Evolutionary conservation across 1,140 invertebrate species (phyloP), one percentile per base, ranked within the genome.

Genomic region (Drosophila biarmipes): DNA sequence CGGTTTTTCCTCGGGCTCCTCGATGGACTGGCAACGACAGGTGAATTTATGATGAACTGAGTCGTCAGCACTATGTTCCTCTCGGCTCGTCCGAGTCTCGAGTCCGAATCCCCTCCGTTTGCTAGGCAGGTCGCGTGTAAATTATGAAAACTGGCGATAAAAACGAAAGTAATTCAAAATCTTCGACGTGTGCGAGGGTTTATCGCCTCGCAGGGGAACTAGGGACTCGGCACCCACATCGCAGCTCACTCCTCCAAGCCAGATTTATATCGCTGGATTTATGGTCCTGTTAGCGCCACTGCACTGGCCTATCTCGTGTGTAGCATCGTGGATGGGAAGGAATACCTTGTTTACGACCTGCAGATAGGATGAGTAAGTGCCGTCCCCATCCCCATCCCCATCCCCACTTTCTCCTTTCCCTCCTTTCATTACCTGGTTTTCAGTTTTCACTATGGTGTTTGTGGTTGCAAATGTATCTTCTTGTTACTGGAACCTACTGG

Each of bases 241-340:
- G n/a, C 48, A 38, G 52, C 62, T 54, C 40, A 37, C 62, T 53
- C 46, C 61, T 51, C 11, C 14, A 15, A 2, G 56, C 58, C 64
- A 89, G 84, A 90, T 90, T 90, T 80, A 87, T 90, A 90, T 90
- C 73, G 63, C 64, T 77, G 59, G 71, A 87, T 87, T 90, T 90
- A 87, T 87, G 85, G 73, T 87, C 85, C 84, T 87, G 84, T 90
- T 87, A 87, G 84, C 85, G 84, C 84, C 84, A 87, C 84, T 89
- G 84, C 85, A 77, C 64, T 77, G 69, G 59, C 43, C 52, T 80
- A 85, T 86, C 67, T 71, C 21, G 17, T 40, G 42, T 66, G 54
- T 48, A 73, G 67, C 58, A 82, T 82, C 75, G 34, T 31, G 24
- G 35, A 45, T 38, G 19, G 54, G 52, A 63, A 10, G 49, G 38